Evolutionary conservation across 2,888 invertebrate species (phyloP), one percentile per base, ranked within the genome.

Genomic region (Cyaniris semiargus): DNA sequence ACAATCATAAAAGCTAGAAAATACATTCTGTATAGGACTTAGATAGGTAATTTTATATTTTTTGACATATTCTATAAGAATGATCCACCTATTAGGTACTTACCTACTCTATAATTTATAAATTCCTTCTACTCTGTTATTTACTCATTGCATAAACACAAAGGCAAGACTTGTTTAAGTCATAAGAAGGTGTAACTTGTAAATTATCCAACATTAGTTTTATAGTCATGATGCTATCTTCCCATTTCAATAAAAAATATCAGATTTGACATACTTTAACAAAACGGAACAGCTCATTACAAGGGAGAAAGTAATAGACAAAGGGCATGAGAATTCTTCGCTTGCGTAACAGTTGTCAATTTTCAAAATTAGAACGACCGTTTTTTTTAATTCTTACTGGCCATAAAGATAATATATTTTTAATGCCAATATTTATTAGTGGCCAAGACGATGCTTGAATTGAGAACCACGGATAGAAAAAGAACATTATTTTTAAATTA

Each of bases 121-220:
- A 66, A 31, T 66, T 31, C 27, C 5, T 66, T 15, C 66, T 27
- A 27, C 48, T 53, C 48, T 66, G 27, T 31, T 15, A 66, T 27
- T 66, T 66, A 27, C 66, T 27, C 27, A 15, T 27, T 6, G 27
- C 15, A 66, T 27, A 15, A 66, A 66, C 15, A 66, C 27, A 31
- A 60, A 66, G 15, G 84, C 83, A 83, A 82, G 77, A 81, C 81
- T 27, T 79, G 80, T 27, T 27, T 66, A 66, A n/a, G n/a, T n/a
- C n/a, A n/a, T n/a, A n/a, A 18, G 27, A 66, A 66, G 66, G 66
- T 66, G 66, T 66, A 66, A 27, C 27, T 66, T 66, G 66, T 66
- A 31, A 66, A 66, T 27, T 66, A 31, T 31, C 27, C 27, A 66
- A 15, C 27, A 66, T 66, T 66, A 31, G 48, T 44, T 38, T 72